phyloP scores from a whole-genome alignment of 2,888 invertebrate species.

The Ochropleura plecta region DNA sequence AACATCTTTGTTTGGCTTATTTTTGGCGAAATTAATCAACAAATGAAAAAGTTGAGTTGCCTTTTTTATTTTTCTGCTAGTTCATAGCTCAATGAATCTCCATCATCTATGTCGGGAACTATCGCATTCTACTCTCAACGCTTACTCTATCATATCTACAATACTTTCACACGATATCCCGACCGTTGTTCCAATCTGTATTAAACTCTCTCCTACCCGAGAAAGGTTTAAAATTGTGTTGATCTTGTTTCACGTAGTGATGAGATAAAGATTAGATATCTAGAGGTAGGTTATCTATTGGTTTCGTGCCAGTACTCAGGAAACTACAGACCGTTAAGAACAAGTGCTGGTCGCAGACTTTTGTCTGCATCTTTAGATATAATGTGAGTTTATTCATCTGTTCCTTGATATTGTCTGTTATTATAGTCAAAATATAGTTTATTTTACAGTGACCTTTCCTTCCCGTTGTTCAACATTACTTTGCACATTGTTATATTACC shows the following conservation, averaged over 20 bases:
- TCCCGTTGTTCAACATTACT: not conserved
- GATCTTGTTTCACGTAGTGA: slow-evolving; percentile 35
- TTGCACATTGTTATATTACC: not conserved
- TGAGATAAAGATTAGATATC: slow-evolving; percentile 65
- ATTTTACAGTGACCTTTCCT: not conserved
- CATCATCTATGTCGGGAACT: slow-evolving; percentile 23
- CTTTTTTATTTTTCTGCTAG: not conserved
- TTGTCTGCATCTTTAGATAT: slow-evolving; percentile 51
- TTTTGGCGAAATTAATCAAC: not conserved
- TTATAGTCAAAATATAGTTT: not conserved
- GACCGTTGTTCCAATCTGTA: slow-evolving; percentile 8
- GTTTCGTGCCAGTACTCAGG: slow-evolving; percentile 50
- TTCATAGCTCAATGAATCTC: slow-evolving; percentile 4
- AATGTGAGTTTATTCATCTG: slow-evolving; percentile 54
- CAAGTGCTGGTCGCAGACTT: slow-evolving; percentile 48
- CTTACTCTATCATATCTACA: slow-evolving; percentile 14
- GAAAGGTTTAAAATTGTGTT: slow-evolving; percentile 46
- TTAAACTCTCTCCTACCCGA: slow-evolving; percentile 2
- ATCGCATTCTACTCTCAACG: slow-evolving; percentile 26
- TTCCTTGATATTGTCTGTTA: not conserved
- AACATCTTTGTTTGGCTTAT: not conserved
- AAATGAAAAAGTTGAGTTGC: not conserved
- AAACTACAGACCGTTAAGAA: slow-evolving; percentile 50
- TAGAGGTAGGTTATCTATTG: slow-evolving; percentile 65
- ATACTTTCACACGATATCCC: slow-evolving; percentile 40